Evolutionary conservation across 2,888 invertebrate species (phyloP).

Genomic region (Drosophila cognata): DNA sequence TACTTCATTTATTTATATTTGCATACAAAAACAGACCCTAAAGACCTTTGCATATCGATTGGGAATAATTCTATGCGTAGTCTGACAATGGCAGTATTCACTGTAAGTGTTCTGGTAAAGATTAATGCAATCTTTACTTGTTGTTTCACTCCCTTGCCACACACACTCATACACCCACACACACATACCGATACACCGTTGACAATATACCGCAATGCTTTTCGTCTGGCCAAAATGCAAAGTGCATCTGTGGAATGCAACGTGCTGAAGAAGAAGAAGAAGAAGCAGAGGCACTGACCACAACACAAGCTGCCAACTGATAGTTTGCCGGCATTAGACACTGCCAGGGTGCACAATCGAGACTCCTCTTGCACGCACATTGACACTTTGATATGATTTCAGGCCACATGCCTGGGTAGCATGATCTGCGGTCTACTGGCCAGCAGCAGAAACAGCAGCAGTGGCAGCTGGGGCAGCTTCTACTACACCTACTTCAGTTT

Average conservation of each 20-base stretch:
- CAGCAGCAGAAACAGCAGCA: not conserved
- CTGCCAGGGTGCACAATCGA: not conserved
- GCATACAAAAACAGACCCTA: not conserved
- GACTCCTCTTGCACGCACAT: constrained; percentile 47
- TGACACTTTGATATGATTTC: constrained; percentile 71
- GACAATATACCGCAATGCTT: constrained; percentile 38
- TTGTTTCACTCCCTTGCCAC: not conserved
- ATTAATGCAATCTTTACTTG: constrained; percentile 41
- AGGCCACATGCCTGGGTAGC: constrained; percentile 34
- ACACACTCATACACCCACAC: not conserved
- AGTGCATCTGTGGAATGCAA: constrained; percentile 56
- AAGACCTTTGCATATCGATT: not conserved
- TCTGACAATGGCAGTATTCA: constrained; percentile 12
- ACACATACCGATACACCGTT: constrained; percentile 14
- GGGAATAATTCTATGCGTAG: constrained; percentile 12
- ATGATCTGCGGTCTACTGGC: constrained; percentile 49
- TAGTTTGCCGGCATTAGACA: constrained; percentile 40
- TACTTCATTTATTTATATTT: not conserved
- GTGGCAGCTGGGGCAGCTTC: not conserved
- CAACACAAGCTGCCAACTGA: constrained; percentile 52
- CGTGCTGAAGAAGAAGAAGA: constrained; percentile 16
- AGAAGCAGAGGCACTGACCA: constrained; percentile 31
- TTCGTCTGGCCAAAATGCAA: constrained; percentile 41
- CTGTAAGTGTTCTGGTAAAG: constrained; percentile 27
- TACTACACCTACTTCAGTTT: constrained; percentile 1